Base-by-base conservation (phyloP, 2,797 vertebrate species). In the Scyliorhinus canicula region DNA sequence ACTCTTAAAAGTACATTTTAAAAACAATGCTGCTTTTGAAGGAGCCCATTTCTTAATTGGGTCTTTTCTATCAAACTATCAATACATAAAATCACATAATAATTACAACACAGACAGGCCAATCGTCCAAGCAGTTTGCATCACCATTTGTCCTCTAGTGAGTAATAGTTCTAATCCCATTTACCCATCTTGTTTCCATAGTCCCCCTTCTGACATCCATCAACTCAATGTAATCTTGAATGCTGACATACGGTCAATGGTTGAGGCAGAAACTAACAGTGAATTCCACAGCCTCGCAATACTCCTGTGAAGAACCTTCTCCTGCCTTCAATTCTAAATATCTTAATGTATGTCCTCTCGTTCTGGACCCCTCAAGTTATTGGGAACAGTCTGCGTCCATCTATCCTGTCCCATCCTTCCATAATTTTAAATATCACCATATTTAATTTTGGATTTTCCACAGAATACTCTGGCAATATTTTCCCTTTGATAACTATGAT, bases 1-100 rank as follows among this genome's bases (percentile, higher is more conserved):
- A 93, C 47, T 12, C 60, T 93, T 93, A 47, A 93, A 67, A 93
- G 28, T 69, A 69, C n/a, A 67, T 69, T 93, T 52, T 63, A 91
- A 40, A 47, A 67, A 50, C 24, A 69, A 67, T n/a, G 16, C 40
- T 65, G 21, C 52, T 69, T 93, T 93, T 93, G 63, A 93, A 50
- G 44, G 63, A 35, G 69, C 3, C 14, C 0, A 44, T 93, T 93
- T 28, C 31, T 16, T n/a, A 57, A 55, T 55, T 31, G 50, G 28
- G 14, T 55, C 85, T 86, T 52, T 86, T 35, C 85, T 19, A 28
- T 28, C 14, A 52, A 86, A 86, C 85, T 3, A 31, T 86, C 85
- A 86, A 9, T 57, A 35, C 4, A 35, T 55, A 47, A 40, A 82
- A 82, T 47, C 47, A 86, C 50, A 55, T 35, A 86, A 26, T 31